phyloP scores from a whole-genome alignment of 2,797 vertebrate species.

The Scyliorhinus canicula region DNA sequence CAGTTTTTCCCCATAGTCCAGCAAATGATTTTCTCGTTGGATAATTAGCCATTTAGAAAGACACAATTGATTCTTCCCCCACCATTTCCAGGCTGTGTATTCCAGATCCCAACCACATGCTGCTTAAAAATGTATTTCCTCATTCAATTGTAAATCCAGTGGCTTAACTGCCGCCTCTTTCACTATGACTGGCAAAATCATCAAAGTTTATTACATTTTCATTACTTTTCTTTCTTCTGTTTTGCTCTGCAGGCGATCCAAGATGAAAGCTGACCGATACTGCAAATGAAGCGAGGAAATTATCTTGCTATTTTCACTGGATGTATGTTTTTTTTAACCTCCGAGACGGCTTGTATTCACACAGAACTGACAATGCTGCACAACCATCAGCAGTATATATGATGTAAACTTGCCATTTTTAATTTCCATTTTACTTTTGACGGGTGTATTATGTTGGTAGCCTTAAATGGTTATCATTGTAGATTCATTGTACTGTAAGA shows the following conservation, averaged over 20 bases:
- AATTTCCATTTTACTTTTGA: neutral
- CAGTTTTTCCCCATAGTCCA: neutral
- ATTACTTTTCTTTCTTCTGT: neutral
- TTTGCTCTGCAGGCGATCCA: constrained; percentile 38
- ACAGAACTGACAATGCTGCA: neutral
- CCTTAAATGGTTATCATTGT: neutral
- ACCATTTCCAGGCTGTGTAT: neutral
- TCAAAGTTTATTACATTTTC: neutral
- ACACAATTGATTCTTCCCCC: neutral
- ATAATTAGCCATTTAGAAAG: neutral
- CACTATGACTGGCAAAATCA: neutral
- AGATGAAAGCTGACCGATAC: constrained; percentile 38
- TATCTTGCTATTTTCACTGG: constrained; percentile 7
- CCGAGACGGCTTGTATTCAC: neutral
- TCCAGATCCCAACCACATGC: neutral
- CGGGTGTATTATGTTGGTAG: neutral
- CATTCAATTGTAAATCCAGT: neutral
- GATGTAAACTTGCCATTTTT: constrained; percentile 1
- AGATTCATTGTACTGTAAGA: neutral
- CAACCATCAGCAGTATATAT: neutral
- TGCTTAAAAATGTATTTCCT: neutral
- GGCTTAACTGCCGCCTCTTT: neutral
- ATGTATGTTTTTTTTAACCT: neutral
- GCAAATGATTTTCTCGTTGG: neutral
- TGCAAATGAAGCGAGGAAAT: constrained; percentile 28